phyloP scores from a whole-genome alignment of 2,113 vertebrate genomes.

The Sardina pilchardus region DNA sequence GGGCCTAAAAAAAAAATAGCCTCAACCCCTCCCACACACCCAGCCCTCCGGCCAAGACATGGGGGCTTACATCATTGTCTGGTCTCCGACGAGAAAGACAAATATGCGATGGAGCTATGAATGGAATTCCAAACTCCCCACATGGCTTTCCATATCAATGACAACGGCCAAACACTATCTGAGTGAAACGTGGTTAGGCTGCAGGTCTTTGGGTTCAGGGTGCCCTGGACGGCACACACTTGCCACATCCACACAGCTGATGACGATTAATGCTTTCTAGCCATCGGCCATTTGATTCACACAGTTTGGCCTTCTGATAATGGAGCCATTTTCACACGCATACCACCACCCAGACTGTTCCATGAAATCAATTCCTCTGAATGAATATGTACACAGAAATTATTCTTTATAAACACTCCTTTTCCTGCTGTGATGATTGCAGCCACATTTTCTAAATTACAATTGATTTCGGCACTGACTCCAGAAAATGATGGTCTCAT shows the following conservation, averaged over 20 bases:
- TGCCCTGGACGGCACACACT: not conserved
- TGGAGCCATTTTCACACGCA: not conserved
- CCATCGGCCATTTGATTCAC: not conserved
- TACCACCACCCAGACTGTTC: not conserved
- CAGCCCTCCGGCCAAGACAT: not conserved
- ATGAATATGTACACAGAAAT: slow-evolving; percentile 1
- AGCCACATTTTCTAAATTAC: not conserved
- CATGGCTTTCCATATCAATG: not conserved
- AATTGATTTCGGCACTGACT: slow-evolving; percentile 1
- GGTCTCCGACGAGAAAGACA: not conserved
- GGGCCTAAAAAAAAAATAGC: not conserved
- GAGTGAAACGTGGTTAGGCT: not conserved
- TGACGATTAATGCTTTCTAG: not conserved
- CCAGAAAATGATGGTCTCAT: not conserved
- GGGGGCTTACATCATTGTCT: not conserved
- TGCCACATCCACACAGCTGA: not conserved
- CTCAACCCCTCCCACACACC: not conserved
- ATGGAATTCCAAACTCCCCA: not conserved
- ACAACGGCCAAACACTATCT: not conserved
- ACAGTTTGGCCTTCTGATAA: not conserved
- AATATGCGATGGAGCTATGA: not conserved
- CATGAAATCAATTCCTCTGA: not conserved
- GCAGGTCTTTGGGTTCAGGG: not conserved
- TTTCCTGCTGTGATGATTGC: not conserved
- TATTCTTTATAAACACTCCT: not conserved